These are phyloP conservation scores for Rhinoraja longicauda DNA, from an alignment of 2,797 vertebrate genomes.

Conservation along the genomic window DNA sequence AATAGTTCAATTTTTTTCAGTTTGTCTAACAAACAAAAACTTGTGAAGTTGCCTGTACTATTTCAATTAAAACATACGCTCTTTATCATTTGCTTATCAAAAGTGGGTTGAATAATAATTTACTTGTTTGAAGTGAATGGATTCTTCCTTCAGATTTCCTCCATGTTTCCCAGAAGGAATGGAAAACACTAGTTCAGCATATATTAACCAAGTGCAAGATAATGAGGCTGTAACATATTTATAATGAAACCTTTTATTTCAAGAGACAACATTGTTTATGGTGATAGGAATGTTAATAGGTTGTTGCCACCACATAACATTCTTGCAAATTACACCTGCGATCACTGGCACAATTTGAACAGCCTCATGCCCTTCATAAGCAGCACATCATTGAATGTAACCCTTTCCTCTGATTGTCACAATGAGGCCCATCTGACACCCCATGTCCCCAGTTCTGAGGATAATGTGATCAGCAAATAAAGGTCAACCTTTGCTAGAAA, in stretches of 20 bases:
- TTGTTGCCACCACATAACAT: background rate
- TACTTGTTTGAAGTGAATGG: background rate
- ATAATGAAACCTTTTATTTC: constrained; percentile 8
- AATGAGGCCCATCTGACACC: background rate
- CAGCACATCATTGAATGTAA: background rate
- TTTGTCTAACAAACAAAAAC: background rate
- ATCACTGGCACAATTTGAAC: background rate
- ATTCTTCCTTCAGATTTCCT: background rate
- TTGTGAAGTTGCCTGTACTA: background rate
- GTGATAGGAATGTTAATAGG: constrained; percentile 4
- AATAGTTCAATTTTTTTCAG: background rate
- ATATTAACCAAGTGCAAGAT: background rate
- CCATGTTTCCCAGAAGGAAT: background rate
- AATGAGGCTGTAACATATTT: constrained; percentile 21
- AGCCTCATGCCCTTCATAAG: background rate
- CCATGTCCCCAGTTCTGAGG: background rate
- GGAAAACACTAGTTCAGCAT: background rate
- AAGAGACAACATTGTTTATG: background rate
- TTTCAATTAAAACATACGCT: background rate
- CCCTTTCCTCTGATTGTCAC: background rate
- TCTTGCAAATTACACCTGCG: background rate
- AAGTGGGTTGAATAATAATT: background rate
- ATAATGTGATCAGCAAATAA: background rate
- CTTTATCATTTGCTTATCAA: background rate
- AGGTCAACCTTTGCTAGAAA: background rate